phyloP scores from a whole-genome alignment of 2,797 vertebrate genomes.

The Sciurus vulgaris region DNA sequence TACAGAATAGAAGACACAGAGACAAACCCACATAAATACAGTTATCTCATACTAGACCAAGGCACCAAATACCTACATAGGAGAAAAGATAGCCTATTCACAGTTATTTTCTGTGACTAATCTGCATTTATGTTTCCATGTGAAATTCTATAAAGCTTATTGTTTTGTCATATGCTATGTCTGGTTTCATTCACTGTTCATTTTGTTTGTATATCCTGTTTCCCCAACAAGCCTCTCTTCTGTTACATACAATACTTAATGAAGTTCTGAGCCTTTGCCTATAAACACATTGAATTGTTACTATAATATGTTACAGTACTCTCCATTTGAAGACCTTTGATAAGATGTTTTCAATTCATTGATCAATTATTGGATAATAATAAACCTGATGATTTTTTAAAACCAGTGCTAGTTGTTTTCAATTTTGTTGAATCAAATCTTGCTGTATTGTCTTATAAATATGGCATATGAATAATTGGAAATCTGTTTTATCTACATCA shows the following conservation, averaged over 20 bases:
- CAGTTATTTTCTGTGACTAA: not conserved
- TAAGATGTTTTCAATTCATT: not conserved
- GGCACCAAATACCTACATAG: not conserved
- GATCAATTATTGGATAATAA: conserved; percentile 37
- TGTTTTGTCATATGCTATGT: not conserved
- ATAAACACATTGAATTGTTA: not conserved
- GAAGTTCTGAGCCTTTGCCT: not conserved
- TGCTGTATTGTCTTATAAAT: not conserved
- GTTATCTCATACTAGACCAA: not conserved
- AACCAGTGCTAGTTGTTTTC: not conserved
- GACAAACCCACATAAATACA: too few species aligned
- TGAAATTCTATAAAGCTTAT: not conserved
- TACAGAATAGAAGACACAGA: too few species aligned
- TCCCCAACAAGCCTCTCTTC: not conserved
- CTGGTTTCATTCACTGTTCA: not conserved
- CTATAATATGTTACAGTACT: not conserved
- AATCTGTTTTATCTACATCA: not conserved
- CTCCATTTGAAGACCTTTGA: not conserved
- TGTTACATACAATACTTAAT: not conserved
- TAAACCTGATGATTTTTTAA: not conserved
- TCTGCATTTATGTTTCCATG: not conserved
- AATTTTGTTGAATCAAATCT: conserved; percentile 3
- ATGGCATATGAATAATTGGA: not conserved
- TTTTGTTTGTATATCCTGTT: not conserved
- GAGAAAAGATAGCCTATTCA: too few species aligned